A percentile compares a stretch with the other conserved stretches of the same genome.
Evolutionary conservation across 2,113 vertebrate genomes (phyloP).

Genomic region (Grallaria varia): DNA sequence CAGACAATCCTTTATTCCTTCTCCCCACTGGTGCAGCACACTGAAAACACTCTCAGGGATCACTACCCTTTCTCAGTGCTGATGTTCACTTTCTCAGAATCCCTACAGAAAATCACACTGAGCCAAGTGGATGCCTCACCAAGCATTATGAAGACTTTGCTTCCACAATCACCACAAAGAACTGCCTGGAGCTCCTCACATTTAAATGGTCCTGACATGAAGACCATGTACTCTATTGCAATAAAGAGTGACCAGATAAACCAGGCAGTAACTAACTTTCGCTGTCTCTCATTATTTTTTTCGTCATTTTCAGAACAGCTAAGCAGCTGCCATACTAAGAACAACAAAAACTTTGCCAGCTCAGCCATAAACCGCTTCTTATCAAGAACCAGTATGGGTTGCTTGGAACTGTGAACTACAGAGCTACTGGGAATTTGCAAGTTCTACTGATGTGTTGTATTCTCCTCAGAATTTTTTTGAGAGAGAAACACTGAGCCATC

Average conservation of each 20-base stretch:
- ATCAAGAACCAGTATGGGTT: not conserved
- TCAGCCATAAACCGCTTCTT: not conserved
- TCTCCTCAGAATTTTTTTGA: slow-evolving; percentile 6
- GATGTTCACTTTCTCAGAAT: not conserved
- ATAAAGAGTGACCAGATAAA: not conserved
- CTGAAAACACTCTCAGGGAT: not conserved
- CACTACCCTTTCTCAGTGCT: not conserved
- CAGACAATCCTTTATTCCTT: not conserved
- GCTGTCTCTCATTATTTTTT: not conserved
- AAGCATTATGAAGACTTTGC: not conserved
- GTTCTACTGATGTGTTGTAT: not conserved
- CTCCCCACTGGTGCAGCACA: not conserved
- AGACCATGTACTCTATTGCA: not conserved
- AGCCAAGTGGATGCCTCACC: not conserved
- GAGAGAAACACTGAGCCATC: slow-evolving; percentile 40
- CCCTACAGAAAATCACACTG: not conserved
- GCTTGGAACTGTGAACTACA: not conserved
- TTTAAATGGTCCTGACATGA: not conserved
- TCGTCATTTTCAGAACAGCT: not conserved
- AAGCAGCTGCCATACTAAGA: not conserved
- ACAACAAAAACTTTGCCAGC: not conserved
- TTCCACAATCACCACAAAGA: not conserved
- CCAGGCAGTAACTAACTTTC: not conserved
- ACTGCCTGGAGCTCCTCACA: not conserved
- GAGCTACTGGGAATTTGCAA: not conserved